Base-by-base conservation (phyloP, 2,797 vertebrate genomes). In the Semotilus atromaculatus region DNA sequence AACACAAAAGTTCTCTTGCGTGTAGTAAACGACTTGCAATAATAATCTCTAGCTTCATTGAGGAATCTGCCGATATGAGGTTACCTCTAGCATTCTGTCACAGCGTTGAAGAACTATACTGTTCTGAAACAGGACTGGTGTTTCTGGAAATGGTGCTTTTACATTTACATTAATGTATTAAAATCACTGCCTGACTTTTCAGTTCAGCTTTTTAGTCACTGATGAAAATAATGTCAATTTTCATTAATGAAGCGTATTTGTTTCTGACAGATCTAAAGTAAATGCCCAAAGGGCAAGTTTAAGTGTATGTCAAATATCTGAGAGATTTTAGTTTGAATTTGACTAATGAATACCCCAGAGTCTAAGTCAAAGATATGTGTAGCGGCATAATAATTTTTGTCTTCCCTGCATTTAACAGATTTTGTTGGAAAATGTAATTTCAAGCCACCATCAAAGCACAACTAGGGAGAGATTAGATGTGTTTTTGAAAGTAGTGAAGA, bases 331-430 rank as follows among this genome's bases (percentile, higher is more conserved):
- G n/a, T 51, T 62, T 72, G 53, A 34, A 34, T 81, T 40, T 38
- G 21, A 60, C 23, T 77, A 48, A 77, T 58, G 70, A 78, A 64
- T 18, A 58, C 40, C 23, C 13, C 62, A 36, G 21, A 38, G 58
- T 78, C 14, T 48, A 53, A 82, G 77, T 84, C 67, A 86, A 84
- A 79, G 73, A 45, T 72, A 60, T 67, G 16, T 68, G 34, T 60
- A 34, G 26, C 4, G 53, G 31, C 21, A n/a, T 26, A 36, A 75
- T 81, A 1, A 5, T 29, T 80, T 10, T 60, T 34, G 38, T 19
- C 23, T 26, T 34, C 18, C 18, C 38, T 31, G 48, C 40, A 82
- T 45, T 87, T 58, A 64, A 5, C 79, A 95, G 93, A 90, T 90
- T 43, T 81, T 81, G 48, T 55, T 70, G 10, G 10, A 43, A 58